Conservation (phyloP, 2,888 invertebrate species). For the Didymodactylos carnosus region DNA sequence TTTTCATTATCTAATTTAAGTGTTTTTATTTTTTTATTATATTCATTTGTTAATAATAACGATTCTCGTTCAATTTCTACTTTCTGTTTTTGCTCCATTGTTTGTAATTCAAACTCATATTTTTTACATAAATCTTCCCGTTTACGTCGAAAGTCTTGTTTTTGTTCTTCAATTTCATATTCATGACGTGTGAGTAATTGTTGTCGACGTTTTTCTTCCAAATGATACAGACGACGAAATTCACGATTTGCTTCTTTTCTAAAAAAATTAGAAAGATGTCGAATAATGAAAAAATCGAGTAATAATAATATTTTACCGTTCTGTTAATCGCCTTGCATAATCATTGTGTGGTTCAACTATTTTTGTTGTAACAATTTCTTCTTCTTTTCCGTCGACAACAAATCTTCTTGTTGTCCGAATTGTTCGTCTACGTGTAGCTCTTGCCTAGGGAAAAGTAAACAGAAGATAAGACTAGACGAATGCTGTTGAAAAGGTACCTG, state of each 20-base stretch:
- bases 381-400: not conserved
- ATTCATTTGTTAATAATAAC: conserved; percentile 1
- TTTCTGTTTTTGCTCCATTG: conserved; percentile 5
- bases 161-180: not conserved
- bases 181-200: not conserved
- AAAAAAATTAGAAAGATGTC: not conserved
- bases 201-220: not conserved
- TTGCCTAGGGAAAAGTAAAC: not conserved
- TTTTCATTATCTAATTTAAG: conserved; percentile 45
- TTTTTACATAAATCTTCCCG: conserved; percentile 10
- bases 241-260: not conserved
- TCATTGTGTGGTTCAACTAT: not conserved
- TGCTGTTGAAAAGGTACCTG: no score
- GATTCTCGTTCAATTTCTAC: conserved; percentile 7
- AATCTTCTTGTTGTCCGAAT: not conserved
- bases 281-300: no score
- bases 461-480: no score
- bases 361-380: not conserved
- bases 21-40: conserved; percentile 4
- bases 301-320: not conserved
- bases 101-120: conserved; percentile 4
- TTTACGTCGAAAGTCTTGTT: not conserved
- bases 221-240: not conserved
- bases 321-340: not conserved
- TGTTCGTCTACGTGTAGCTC: not conserved